A percentile compares a stretch with the other conserved stretches of the same genome.
phyloP scores from a whole-genome alignment of 2,888 invertebrate species.

The Gymnosoma rotundatum region DNA sequence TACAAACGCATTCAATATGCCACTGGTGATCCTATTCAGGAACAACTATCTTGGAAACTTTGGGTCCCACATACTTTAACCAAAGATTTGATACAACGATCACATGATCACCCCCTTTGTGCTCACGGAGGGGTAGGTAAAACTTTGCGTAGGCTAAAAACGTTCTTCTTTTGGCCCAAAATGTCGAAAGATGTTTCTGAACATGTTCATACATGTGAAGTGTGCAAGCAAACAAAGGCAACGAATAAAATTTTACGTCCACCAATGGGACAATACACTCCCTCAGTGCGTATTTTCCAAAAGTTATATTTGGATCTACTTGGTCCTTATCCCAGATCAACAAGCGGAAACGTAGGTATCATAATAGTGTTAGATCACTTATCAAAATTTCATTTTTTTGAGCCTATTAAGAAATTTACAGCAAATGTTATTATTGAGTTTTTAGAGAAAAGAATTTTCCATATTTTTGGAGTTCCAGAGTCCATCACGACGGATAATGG shows the following conservation, averaged over 20 bases:
- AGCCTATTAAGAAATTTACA: too few species aligned
- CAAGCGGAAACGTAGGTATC: too few species aligned
- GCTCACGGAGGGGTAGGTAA: conserved; percentile 27
- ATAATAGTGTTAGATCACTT: too few species aligned
- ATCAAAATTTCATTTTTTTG: too few species aligned
- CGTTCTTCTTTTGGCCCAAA: conserved; percentile 38
- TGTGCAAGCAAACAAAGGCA: conserved; percentile 26
- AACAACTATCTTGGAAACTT: conserved; percentile 28
- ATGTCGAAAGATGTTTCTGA: conserved; percentile 17
- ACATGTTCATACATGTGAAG: conserved; percentile 13
- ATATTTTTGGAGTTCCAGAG: too few species aligned
- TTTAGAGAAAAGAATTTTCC: too few species aligned
- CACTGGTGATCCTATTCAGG: background rate
- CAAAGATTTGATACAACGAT: conserved; percentile 2
- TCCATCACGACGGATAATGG: conserved; percentile 16
- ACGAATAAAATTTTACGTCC: conserved; percentile 18
- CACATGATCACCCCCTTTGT: conserved; percentile 21
- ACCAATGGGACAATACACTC: conserved; percentile 19
- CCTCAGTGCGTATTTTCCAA: conserved; percentile 27
- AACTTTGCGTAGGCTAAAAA: conserved; percentile 5
- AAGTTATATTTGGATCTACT: conserved; percentile 20
- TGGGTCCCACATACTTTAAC: conserved; percentile 24
- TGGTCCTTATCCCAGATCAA: conserved; percentile 17
- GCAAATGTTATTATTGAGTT: too few species aligned
- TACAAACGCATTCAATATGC: background rate